Percentiles rank a stretch among this genome's conserved stretches.
phyloP scores from a whole-genome alignment of 2,888 invertebrate species.

The Dorcus hopei region DNA sequence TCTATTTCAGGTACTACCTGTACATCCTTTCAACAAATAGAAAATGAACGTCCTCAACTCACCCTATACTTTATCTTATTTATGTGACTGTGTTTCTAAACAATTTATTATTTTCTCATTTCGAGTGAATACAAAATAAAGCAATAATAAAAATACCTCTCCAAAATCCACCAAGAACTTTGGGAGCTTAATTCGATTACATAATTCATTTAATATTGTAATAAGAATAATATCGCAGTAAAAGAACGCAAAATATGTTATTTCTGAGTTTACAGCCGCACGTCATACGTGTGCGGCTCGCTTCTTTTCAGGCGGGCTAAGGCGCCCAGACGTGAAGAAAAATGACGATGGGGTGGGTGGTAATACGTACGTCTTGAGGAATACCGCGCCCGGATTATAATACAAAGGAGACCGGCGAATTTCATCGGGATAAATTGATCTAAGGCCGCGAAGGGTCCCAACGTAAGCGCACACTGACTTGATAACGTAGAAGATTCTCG shows the following conservation, averaged over 20 bases:
- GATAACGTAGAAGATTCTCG: constrained; percentile 2
- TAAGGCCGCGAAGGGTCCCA: constrained; percentile 12
- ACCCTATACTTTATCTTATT: no score
- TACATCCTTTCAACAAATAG: no score
- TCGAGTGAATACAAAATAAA: no score
- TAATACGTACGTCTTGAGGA: constrained; percentile 16
- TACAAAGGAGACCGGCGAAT: constrained; percentile 23
- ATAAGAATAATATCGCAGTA: constrained; percentile 20
- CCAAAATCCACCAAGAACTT: no score
- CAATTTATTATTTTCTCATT: no score
- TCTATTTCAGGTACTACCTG: no score
- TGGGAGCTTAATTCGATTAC: background rate
- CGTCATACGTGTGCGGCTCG: background rate
- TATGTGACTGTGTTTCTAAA: no score
- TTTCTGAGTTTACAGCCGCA: background rate
- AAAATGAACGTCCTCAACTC: no score
- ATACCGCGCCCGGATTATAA: constrained; percentile 23
- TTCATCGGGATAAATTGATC: constrained; percentile 23
- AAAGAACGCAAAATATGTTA: constrained; percentile 15
- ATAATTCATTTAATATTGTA: constrained; percentile 13
- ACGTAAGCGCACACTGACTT: background rate
- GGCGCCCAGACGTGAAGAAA: background rate
- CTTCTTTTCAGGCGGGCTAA: background rate
- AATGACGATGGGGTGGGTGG: background rate
- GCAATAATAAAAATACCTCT: no score